Percentiles rank a stretch among this genome's conserved stretches.
These are phyloP conservation scores for Gastracanthus pulcherrimus DNA, from an alignment of 2,888 invertebrate species.

Conservation along the genomic window DNA sequence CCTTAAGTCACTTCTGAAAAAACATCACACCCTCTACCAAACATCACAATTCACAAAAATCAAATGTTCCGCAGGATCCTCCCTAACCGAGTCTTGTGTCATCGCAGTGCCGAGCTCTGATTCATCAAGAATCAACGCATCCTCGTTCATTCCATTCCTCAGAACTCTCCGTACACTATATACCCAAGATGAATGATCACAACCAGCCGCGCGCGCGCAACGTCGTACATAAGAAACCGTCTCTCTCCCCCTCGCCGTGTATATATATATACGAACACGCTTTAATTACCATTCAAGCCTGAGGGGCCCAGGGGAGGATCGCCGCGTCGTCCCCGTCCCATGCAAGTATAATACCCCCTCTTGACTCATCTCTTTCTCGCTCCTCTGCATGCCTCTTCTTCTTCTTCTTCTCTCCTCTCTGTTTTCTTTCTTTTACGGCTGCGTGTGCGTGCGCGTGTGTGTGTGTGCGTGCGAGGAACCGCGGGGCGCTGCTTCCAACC, in stretches of 20 bases:
- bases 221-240: conserved; percentile 25
- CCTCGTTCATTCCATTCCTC: too few relatives aligned
- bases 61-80: too few relatives aligned
- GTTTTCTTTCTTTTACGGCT: conserved; percentile 8
- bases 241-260: too few relatives aligned
- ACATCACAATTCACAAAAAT: too few relatives aligned
- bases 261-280: too few relatives aligned
- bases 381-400: conserved; percentile 23
- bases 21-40: too few relatives aligned
- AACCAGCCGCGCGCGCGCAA: neutral
- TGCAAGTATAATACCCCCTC: conserved; percentile 69
- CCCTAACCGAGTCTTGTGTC: too few relatives aligned
- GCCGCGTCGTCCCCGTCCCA: conserved; percentile 63
- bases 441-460: neutral
- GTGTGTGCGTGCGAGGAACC: conserved; percentile 9
- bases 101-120: too few relatives aligned
- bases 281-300: conserved; percentile 71
- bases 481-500: conserved; percentile 52
- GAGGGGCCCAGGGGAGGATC: conserved; percentile 63
- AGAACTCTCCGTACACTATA: too few relatives aligned
- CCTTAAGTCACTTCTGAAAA: too few relatives aligned
- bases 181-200: too few relatives aligned
- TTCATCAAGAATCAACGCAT: too few relatives aligned
- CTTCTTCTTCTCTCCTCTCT: conserved; percentile 29
- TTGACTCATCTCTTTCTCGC: conserved; percentile 27